Conservation (phyloP, 2,888 invertebrate species). For the Drosophila percnosoma region DNA sequence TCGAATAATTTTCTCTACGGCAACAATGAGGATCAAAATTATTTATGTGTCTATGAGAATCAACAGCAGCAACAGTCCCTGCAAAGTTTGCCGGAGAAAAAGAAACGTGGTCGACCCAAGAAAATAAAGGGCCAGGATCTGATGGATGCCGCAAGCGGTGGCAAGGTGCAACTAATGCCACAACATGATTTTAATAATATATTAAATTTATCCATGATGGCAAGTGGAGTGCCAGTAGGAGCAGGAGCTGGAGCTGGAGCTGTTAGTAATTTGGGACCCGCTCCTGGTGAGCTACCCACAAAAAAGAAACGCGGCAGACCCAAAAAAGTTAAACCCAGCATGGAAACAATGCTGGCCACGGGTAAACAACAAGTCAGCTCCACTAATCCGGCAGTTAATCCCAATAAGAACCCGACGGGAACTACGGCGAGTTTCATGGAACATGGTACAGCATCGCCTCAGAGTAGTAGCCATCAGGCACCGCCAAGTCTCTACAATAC, state of each 20-base stretch:
- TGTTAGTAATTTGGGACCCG: conserved; percentile 15
- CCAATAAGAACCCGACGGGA: background rate
- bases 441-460: conserved; percentile 61
- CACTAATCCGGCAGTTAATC: conserved; percentile 47
- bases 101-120: conserved; percentile 95
- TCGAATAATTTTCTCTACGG: conserved; percentile 34
- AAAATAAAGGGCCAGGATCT: conserved; percentile 85
- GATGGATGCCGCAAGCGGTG: conserved; percentile 87
- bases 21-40: conserved; percentile 44
- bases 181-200: conserved; percentile 84
- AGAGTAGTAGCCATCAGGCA: conserved; percentile 59
- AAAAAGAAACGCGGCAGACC: conserved; percentile 95
- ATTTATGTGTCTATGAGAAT: conserved; percentile 50
- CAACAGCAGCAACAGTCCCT: conserved; percentile 37
- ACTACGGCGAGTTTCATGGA: background rate
- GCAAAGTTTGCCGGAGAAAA: conserved; percentile 89
- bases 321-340: conserved; percentile 90
- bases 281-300: conserved; percentile 87
- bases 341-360: conserved; percentile 53
- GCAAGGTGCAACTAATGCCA: conserved; percentile 82
- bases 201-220: conserved; percentile 78
- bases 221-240: conserved; percentile 17
- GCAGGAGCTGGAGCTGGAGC: background rate
- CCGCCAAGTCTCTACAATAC: conserved; percentile 65
- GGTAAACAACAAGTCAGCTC: conserved; percentile 33